Conservation (phyloP, 2,888 invertebrate genomes). For the Brenthis hecate region DNA sequence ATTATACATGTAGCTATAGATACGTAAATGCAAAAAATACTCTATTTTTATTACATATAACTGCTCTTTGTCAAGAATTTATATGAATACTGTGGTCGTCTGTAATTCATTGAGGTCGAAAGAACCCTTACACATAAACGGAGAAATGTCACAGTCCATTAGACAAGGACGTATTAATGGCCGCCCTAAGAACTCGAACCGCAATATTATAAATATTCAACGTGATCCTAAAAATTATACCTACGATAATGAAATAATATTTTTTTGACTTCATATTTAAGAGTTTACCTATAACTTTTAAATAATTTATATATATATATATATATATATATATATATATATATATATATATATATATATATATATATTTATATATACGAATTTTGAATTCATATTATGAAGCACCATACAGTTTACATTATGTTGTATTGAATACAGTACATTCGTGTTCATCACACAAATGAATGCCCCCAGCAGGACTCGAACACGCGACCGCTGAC, state of each 20-base stretch:
- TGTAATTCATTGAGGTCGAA: slow-evolving; percentile 37
- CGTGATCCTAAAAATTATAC: slow-evolving; percentile 5
- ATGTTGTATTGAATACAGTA: no score
- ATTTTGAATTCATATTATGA: no score
- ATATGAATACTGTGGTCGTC: slow-evolving; percentile 21
- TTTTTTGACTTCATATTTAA: background rate
- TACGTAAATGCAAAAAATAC: background rate
- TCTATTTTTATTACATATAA: slow-evolving; percentile 10
- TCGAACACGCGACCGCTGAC: no score
- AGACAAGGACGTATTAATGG: slow-evolving; percentile 32
- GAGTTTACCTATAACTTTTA: background rate
- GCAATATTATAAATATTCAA: slow-evolving; percentile 27
- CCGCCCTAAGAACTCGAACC: slow-evolving; percentile 16
- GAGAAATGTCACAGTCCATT: slow-evolving; percentile 38
- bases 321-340: no score
- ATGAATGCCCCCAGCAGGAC: no score
- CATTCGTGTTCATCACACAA: no score
- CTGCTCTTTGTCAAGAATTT: slow-evolving; percentile 5
- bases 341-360: no score
- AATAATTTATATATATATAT: no score
- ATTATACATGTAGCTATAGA: background rate
- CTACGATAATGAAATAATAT: background rate
- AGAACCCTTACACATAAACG: slow-evolving; percentile 35
- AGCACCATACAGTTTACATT: no score
- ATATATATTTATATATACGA: no score